Evolutionary conservation across 30 jellyfish, hydroid and myxozoan species (phyloP), one percentile per base, ranked within the genome.

Genomic region (Hydractinia symbiolongicarpus): DNA sequence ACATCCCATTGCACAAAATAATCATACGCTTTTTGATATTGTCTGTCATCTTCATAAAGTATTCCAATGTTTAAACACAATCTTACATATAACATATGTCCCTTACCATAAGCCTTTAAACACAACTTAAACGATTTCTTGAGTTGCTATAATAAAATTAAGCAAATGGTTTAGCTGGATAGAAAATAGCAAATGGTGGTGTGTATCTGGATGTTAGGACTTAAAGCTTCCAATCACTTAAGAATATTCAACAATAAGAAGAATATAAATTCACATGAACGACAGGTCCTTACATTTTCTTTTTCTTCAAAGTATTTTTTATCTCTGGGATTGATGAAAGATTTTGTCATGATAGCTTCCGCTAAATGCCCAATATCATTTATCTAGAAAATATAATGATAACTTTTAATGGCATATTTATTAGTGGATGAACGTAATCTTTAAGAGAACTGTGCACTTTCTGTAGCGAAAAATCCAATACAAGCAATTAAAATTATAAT

Each of bases 91-190:
- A 89, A 81, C 62, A 89, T 66, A 81, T 89, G 96, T 61, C 86
- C 81, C 20, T 84, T 91, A 5, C 96, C 96, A 73, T 89, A 89
- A 0, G 96, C 96, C 70, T 89, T 89, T 88, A 75, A 82, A 86
- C 96, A 89, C 40, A 89, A 55, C n/a, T 79, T 86, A 57, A 53
- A 61, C 13, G 96, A 73, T 56, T 75, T 50, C 76, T 70, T 82
- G 9, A 89, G 72, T 74, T 86, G 91, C 96, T 88, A 76, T 5
- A 50, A 17, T 49, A 62, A n/a, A 30, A 77, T 68, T 9, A 9
- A 7, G 62, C 58, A 72, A 72, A 30, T 1, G 2, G 44, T 30
- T 30, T 0, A 30, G 44, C 44, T 30, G 44, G 44, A 30, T 30
- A 2, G 44, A 30, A 30, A 30, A 30, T 30, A 30, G 44, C 44